Base-by-base conservation (phyloP, 2,113 vertebrate genomes). In the Brachyhypopomus gauderio region DNA sequence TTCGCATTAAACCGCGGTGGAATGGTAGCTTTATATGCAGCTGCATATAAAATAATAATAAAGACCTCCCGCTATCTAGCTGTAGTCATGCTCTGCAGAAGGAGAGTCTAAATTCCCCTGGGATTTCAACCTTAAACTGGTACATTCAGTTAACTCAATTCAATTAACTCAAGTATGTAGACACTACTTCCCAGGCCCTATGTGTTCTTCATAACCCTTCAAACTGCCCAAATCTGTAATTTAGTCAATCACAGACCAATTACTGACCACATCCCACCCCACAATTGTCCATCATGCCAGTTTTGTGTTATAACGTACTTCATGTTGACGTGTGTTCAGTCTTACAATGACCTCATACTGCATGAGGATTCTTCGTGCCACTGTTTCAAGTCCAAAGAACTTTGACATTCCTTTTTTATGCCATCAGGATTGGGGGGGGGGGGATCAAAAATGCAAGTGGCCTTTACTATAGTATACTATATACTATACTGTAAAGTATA, bases 361-460 rank as follows among this genome's bases (percentile, higher is more conserved):
- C 25, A 73, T 34, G 5, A 3, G 30, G 30, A 30, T 9, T 73
- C 55, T 74, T 59, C 25, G 59, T 59, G 56, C 52, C 30, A 74
- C 30, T 36, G n/a, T 17, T 75, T 41, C 19, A 8, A 76, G 16
- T 52, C 36, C 45, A 77, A 77, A 67, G 30, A 25, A 41, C 41
- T 67, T 64, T 19, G 45, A 25, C 48, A 22, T 27, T 64, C 60
- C 60, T 77, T 48, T 77, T 55, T 77, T 56, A 79, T 23, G 66
- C 76, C 60, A 63, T 20, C 48, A 58, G 27, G 56, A 69, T 64
- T 64, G 73, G 0, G 9, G 45, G 45, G 8, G 45, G 12, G 73
- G 30, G 64, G 30, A 55, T 30, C 77, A 83, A 63, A 60, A 85
- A 63, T 62, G 66, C 81, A 52, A 14, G 12, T 14, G 8, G 9